Base-by-base conservation (phyloP, 2,888 invertebrate species). In the Drosophila recens region DNA sequence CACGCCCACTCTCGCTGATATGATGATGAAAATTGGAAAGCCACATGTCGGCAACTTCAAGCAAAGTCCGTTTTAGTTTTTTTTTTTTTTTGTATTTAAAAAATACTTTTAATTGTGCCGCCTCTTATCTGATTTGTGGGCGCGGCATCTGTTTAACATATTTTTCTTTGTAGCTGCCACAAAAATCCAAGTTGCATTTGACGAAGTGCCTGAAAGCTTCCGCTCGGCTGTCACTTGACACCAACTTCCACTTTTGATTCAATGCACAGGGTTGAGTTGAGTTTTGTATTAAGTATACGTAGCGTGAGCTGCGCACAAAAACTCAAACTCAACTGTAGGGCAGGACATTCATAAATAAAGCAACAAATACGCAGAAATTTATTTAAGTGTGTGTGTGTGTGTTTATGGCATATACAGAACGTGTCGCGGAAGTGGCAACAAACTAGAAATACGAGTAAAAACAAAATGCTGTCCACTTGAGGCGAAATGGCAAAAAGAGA, bases 171-270 rank as follows among this genome's bases (percentile, higher is more conserved):
- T 56, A 1, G 43, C n/a, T 56, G 56, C 43, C 43, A 56, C 43
- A 45, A 56, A 56, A 56, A 23, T 23, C 2, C 30, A 8, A 30
- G 56, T 57, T 45, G 57, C 43, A 73, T 76, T 85, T 87, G 85
- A 84, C 85, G 85, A 87, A 87, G 86, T 86, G 80, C 82, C 77
- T 86, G 83, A 88, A 86, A 86, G 84, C 88, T 73, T 87, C 86
- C 86, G 83, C 56, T 69, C 52, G 51, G 66, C 13, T 69, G 73
- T 34, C 80, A 80, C 86, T 80, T 75, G 72, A 76, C 79, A 81
- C 73, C 75, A 68, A 72, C 83, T 71, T 79, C 79, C 68, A 75
- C 73, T 78, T 79, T 66, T 67, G 67, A 75, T 75, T 88, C 88
- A 88, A 82, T 87, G 87, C 75, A 67, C 67, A 66, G 66, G 10